phyloP scores from a whole-genome alignment of 2,888 invertebrate species.

The Exocentrus adspersus region DNA sequence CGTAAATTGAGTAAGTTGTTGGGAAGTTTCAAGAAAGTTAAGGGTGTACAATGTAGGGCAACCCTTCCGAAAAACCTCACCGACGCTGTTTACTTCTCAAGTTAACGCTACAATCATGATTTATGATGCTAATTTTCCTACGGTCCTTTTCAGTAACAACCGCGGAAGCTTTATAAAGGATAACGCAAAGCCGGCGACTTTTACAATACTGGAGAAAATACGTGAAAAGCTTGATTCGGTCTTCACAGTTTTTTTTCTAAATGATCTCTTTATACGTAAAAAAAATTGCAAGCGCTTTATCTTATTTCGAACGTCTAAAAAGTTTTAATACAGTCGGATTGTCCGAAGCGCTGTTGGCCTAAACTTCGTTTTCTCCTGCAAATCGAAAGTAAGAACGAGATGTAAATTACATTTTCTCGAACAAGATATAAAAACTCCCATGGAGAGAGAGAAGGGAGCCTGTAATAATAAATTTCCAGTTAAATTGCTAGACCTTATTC shows the following conservation, averaged over 20 bases:
- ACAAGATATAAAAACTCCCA: constrained; percentile 26
- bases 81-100: constrained; percentile 30
- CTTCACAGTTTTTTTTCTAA: too few species aligned
- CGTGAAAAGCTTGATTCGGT: too few species aligned
- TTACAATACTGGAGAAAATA: neutral
- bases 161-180: constrained; percentile 17
- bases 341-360: too few species aligned
- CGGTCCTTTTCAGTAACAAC: constrained; percentile 31
- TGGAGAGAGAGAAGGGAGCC: constrained; percentile 25
- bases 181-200: neutral
- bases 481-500: constrained; percentile 40
- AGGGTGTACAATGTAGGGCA: constrained; percentile 25
- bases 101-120: constrained; percentile 28
- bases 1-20: constrained; percentile 12
- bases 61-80: constrained; percentile 7
- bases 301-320: too few species aligned
- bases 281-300: too few species aligned
- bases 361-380: neutral
- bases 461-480: constrained; percentile 36
- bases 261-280: too few species aligned
- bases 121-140: constrained; percentile 33
- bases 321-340: too few species aligned
- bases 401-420: constrained; percentile 22
- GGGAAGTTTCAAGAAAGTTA: constrained; percentile 6
- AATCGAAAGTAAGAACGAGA: neutral